Conservation (phyloP, 2,888 invertebrate genomes). For the Drosophila helvetica region DNA sequence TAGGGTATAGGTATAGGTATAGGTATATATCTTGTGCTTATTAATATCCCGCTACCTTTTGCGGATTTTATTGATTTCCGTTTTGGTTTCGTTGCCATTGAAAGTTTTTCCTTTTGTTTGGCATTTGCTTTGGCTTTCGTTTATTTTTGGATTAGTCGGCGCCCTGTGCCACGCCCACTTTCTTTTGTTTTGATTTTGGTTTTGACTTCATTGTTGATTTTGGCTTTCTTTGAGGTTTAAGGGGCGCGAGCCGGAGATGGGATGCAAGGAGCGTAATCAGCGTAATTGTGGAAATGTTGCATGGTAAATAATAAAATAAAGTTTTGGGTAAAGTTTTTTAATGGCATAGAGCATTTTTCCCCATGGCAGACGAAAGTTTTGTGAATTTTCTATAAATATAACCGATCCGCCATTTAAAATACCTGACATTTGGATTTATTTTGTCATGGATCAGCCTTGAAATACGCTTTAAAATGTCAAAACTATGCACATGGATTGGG, state of each 20-base stretch:
- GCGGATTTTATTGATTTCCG: constrained; percentile 55
- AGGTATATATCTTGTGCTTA: constrained; percentile 16
- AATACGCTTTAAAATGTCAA: background rate
- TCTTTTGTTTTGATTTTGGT: constrained; percentile 38
- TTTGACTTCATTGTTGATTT: constrained; percentile 27
- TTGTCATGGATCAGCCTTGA: background rate
- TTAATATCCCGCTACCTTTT: constrained; percentile 41
- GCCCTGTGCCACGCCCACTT: constrained; percentile 34
- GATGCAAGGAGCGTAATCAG: constrained; percentile 35
- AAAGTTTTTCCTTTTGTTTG: constrained; percentile 46
- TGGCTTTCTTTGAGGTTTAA: background rate
- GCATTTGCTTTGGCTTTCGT: constrained; percentile 12
- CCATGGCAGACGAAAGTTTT: background rate
- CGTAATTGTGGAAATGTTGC: constrained; percentile 28
- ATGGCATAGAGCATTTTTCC: constrained; percentile 1
- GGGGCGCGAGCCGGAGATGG: background rate
- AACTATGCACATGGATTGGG: no score
- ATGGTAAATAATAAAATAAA: constrained; percentile 11
- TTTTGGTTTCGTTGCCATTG: constrained; percentile 57
- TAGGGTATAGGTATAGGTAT: constrained; percentile 22
- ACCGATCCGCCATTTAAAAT: background rate
- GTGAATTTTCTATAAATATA: background rate
- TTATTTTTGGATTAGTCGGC: constrained; percentile 55
- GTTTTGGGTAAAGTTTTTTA: constrained; percentile 23
- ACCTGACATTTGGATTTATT: background rate